Percentiles rank a stretch among this genome's conserved stretches.
Evolutionary conservation across 2,888 invertebrate genomes (phyloP).

Genomic region (Hymenopus coronatus): DNA sequence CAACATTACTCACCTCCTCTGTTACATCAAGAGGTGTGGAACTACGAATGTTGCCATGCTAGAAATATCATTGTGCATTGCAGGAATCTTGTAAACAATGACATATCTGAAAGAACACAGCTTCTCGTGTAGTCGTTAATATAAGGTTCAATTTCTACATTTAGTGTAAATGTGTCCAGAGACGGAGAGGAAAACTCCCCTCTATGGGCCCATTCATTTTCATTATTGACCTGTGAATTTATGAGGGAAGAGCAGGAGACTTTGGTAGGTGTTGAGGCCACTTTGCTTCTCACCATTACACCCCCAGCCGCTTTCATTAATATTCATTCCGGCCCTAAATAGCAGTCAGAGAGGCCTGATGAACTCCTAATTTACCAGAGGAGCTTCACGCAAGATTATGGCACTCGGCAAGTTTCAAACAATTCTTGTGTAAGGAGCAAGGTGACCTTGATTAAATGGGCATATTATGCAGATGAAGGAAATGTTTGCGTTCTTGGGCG

Average conservation of each 20-base stretch:
- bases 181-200: neutral
- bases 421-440: neutral
- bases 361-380: neutral
- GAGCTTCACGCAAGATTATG: neutral
- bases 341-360: neutral
- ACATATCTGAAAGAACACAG: neutral
- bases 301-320: neutral
- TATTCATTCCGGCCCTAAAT: neutral
- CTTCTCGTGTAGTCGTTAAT: neutral
- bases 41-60: too few species aligned
- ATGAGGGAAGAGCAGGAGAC: neutral
- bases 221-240: neutral
- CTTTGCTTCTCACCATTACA: neutral
- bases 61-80: too few species aligned
- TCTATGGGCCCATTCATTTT: neutral
- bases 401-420: neutral
- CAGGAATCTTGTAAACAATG: too few species aligned
- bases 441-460: neutral
- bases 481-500: neutral
- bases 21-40: too few species aligned
- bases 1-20: too few species aligned
- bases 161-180: neutral
- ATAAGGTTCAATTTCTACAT: neutral
- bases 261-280: neutral
- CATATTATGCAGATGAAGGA: neutral